These are phyloP conservation scores for Bothrops jararaca DNA, from an alignment of 2,113 vertebrate species.

Conservation along the genomic window DNA sequence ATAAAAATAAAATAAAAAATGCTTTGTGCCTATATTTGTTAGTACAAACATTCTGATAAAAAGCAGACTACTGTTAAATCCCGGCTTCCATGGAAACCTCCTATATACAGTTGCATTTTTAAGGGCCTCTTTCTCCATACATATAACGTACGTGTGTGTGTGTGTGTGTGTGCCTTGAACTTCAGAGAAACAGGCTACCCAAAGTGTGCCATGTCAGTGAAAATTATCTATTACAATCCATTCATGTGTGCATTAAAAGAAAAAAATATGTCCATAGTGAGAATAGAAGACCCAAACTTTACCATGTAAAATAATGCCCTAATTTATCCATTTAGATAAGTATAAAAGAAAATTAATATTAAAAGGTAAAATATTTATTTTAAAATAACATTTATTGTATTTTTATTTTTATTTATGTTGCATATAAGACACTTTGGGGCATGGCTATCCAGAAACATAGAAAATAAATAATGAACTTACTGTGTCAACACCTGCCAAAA, in stretches of 20 bases:
- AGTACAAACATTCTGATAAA: neutral
- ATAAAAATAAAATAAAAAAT: neutral
- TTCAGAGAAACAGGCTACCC: neutral
- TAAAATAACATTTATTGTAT: neutral
- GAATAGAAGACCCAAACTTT: neutral
- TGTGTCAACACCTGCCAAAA: constrained; percentile 90
- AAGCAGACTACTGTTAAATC: neutral
- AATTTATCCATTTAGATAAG: neutral
- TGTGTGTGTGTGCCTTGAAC: neutral
- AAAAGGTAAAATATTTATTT: neutral
- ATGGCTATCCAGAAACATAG: neutral
- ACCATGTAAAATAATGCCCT: neutral
- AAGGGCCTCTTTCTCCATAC: neutral
- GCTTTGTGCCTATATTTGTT: neutral
- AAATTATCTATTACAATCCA: neutral
- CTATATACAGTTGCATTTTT: neutral
- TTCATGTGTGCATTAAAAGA: neutral
- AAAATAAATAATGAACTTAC: constrained; percentile 60
- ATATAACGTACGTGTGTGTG: neutral
- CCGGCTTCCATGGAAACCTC: neutral
- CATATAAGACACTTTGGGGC: neutral
- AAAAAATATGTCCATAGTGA: neutral
- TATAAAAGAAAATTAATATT: neutral
- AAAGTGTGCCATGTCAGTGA: neutral
- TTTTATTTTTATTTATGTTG: neutral